Evolutionary conservation across 2,797 vertebrate genomes (phyloP).

Genomic region (Anniella stebbinsi): DNA sequence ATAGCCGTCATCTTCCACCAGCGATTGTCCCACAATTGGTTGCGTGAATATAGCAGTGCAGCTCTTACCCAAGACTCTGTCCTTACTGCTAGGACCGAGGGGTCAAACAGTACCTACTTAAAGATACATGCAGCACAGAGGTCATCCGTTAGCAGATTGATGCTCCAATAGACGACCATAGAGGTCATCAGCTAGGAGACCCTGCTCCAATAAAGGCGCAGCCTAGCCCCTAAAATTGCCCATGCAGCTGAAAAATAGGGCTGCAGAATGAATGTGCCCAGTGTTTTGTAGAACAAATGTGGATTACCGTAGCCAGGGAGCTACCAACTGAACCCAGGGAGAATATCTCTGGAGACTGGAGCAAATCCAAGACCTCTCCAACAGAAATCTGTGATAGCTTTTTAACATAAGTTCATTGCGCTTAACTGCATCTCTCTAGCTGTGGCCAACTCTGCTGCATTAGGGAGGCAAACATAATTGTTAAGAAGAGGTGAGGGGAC

Average conservation of each 20-base stretch:
- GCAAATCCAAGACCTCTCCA: not conserved
- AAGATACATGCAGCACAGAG: not conserved
- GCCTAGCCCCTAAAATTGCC: not conserved
- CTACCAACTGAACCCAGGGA: too few species aligned
- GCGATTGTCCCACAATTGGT: not conserved
- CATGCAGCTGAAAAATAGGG: not conserved
- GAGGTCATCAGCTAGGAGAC: not conserved
- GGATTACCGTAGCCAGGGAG: not conserved
- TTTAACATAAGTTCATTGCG: not conserved
- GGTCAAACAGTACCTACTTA: too few species aligned
- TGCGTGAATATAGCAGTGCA: not conserved
- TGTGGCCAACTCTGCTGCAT: not conserved
- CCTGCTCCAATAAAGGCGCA: not conserved
- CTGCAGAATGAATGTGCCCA: too few species aligned
- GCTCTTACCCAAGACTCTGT: not conserved
- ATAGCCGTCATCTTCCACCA: not conserved
- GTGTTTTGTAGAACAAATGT: not conserved
- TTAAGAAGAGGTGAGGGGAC: not conserved
- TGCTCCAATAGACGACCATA: too few species aligned
- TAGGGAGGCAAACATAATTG: not conserved
- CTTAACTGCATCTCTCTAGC: too few species aligned
- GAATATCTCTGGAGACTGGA: not conserved
- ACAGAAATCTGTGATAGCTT: not conserved
- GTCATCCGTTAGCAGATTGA: not conserved
- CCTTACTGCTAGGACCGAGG: not conserved